These are phyloP conservation scores for Cosmorhoe ocellata DNA, from an alignment of 2,888 invertebrate species.

Conservation along the genomic window DNA sequence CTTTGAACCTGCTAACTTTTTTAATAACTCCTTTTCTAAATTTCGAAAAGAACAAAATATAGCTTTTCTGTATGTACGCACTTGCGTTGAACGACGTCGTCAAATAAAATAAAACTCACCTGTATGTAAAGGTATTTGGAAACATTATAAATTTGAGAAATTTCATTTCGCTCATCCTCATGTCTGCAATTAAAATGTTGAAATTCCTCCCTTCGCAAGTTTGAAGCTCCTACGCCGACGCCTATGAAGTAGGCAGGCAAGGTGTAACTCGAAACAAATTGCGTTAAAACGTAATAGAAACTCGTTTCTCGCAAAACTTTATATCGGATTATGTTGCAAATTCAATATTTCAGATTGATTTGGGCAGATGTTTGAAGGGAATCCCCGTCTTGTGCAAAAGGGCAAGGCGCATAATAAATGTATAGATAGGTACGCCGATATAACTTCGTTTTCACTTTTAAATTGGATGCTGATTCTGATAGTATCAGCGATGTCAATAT, in stretches of 20 bases:
- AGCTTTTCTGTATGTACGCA: neutral
- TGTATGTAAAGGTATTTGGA: constrained; percentile 16
- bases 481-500: neutral
- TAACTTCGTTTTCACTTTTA: constrained; percentile 16
- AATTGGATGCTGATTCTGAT: constrained; percentile 8
- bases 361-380: constrained; percentile 74
- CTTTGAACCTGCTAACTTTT: too few relatives aligned
- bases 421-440: neutral
- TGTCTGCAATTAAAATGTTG: constrained; percentile 65
- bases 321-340: constrained; percentile 78
- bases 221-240: constrained; percentile 54
- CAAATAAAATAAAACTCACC: too few relatives aligned
- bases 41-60: too few relatives aligned
- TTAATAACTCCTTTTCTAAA: too few relatives aligned
- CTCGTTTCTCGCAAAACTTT: constrained; percentile 79
- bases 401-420: constrained; percentile 37
- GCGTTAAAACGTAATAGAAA: constrained; percentile 80
- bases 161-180: constrained; percentile 51
- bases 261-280: constrained; percentile 80
- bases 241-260: constrained; percentile 36
- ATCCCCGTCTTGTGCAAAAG: constrained; percentile 51
- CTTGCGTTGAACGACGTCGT: neutral
- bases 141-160: constrained; percentile 39
- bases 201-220: constrained; percentile 58
- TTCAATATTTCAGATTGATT: constrained; percentile 83